Evolutionary conservation across 2,113 vertebrate species (phyloP), one percentile per base, ranked within the genome.

Genomic region (Phrynosoma platyrhinos): DNA sequence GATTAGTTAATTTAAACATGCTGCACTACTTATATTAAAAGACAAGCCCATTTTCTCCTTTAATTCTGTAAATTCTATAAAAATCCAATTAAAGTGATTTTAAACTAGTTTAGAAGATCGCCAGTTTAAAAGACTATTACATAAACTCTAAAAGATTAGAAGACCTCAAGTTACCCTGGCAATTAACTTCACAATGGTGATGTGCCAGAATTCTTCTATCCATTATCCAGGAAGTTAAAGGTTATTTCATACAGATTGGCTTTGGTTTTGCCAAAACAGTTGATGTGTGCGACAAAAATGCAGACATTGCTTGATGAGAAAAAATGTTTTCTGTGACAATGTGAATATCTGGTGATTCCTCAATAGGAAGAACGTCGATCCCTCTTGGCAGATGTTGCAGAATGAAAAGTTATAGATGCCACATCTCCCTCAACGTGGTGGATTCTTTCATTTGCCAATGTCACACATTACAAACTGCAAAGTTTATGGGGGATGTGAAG

Each of bases 111-210:
- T 13, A 85, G 64, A 78, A 9, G 40, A 86, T 52, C 10, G 23
- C 30, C 10, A 8, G 32, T 79, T 53, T 68, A 79, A 79, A 66
- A 16, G 36, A 79, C 2, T 53, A 76, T 68, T 69, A 78, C 20
- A 79, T 53, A 53, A 79, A 52, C 30, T 32, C 75, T 69, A 53
- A 69, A 79, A 79, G 62, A 69, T n/a, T 69, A 47, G 36, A 76
- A 47, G 83, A 20, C 55, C 27, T 64, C 55, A 32, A 69, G 20
- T 40, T 27, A 47, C 42, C 21, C 20, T 30, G 30, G 74, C 75
- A 78, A 78, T 78, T 85, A 85, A 85, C 18, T 85, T 78, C 74
- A 62, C 32, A 85, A 76, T 21, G 25, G 36, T 27, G 30, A 85
- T 27, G 55, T 76, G 72, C 72, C 32, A 64, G 74, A 64, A 64